phyloP scores from a whole-genome alignment of 2,113 vertebrate genomes.

The Phrynosoma blainvillii region DNA sequence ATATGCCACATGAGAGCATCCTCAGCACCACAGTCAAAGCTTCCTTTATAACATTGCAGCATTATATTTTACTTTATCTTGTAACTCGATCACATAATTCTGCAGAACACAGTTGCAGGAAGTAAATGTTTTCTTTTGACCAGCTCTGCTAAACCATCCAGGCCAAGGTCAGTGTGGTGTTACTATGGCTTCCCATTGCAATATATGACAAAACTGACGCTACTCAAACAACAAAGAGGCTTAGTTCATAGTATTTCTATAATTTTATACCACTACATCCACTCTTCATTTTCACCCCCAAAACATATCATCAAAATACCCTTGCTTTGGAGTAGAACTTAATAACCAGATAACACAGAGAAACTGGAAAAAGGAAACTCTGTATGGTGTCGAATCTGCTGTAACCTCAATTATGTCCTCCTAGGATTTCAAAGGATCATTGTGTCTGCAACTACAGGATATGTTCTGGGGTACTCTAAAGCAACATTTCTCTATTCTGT shows the following conservation, averaged over 20 bases:
- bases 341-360: not conserved
- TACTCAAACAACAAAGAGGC: not conserved
- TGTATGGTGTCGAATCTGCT: not conserved
- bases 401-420: not conserved
- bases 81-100: not conserved
- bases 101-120: not conserved
- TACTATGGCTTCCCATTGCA: not conserved
- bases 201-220: conserved; percentile 8
- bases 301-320: not conserved
- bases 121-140: not conserved
- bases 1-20: conserved; percentile 1
- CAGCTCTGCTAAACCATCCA: not conserved
- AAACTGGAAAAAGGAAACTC: not conserved
- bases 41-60: not conserved
- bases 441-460: not conserved
- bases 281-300: not conserved
- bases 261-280: not conserved
- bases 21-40: not conserved
- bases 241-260: not conserved
- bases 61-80: not conserved
- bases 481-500: not conserved
- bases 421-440: not conserved
- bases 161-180: not conserved
- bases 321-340: not conserved
- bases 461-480: not conserved